Evolutionary conservation across 2,797 vertebrate genomes (phyloP).

Genomic region (Muraenolepis orangiensis): DNA sequence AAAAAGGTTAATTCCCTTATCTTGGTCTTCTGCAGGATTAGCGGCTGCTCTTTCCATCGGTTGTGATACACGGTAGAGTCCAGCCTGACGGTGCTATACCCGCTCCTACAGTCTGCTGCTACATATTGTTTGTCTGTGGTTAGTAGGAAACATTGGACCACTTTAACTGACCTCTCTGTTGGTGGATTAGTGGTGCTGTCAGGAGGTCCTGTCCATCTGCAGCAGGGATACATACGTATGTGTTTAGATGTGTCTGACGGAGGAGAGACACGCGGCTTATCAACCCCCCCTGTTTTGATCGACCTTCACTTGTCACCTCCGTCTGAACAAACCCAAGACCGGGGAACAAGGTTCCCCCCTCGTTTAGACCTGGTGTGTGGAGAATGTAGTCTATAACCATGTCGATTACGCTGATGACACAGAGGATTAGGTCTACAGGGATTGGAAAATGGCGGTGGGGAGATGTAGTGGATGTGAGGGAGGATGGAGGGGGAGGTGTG

Average conservation of each 20-base stretch:
- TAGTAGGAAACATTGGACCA: background rate
- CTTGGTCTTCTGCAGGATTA: background rate
- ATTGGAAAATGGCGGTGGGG: slow-evolving; percentile 32
- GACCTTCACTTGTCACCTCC: background rate
- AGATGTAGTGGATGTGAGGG: background rate
- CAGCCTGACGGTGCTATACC: background rate
- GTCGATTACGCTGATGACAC: slow-evolving; percentile 27
- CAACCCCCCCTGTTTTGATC: background rate
- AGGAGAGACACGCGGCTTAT: background rate
- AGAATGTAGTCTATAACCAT: slow-evolving; percentile 13
- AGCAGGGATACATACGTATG: background rate
- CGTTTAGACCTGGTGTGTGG: slow-evolving; percentile 2
- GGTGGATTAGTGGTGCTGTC: background rate
- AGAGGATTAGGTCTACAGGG: slow-evolving; percentile 49
- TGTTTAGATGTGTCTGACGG: no score
- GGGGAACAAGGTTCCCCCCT: background rate
- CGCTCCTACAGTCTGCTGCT: background rate
- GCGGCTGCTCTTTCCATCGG: no score
- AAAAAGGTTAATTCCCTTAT: background rate
- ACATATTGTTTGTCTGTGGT: background rate
- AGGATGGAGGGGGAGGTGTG: slow-evolving; percentile 12
- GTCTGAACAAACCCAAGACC: background rate
- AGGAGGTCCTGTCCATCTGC: background rate
- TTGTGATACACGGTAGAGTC: no score
- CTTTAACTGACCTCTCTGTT: background rate